phyloP scores from a whole-genome alignment of 2,113 vertebrate species.

The Myrmecophaga tridactyla region DNA sequence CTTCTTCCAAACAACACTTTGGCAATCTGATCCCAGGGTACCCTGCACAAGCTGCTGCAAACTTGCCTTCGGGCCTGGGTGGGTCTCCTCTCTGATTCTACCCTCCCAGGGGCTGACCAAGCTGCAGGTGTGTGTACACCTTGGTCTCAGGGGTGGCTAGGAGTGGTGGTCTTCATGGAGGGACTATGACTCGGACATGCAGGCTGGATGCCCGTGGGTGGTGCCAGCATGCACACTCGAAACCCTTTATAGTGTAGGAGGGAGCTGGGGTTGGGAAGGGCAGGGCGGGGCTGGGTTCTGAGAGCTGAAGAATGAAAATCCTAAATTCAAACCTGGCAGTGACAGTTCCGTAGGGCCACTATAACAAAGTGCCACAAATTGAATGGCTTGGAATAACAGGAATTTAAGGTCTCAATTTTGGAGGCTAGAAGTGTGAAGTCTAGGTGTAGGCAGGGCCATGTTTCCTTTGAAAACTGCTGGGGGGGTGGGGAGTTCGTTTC shows the following conservation, averaged over 20 bases:
- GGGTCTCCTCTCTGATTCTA: background rate
- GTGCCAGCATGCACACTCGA: rapidly evolving
- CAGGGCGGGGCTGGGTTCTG: no score
- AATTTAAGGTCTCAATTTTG: no score
- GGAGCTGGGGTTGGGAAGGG: no score
- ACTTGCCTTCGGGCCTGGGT: background rate
- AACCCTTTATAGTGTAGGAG: background rate
- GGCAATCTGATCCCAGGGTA: background rate
- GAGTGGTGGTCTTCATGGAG: background rate
- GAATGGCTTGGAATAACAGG: no score
- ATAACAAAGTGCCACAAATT: no score
- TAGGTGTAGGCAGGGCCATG: no score
- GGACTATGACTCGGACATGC: background rate
- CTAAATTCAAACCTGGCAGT: background rate
- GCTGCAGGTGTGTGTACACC: background rate
- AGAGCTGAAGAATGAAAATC: background rate
- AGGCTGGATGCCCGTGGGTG: background rate
- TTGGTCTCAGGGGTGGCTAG: background rate
- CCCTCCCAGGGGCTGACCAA: background rate
- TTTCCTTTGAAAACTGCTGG: no score
- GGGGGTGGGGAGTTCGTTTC: no score
- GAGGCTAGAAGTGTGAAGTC: no score
- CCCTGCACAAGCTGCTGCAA: background rate
- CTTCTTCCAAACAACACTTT: background rate
- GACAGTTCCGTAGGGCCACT: no score